phyloP scores from a whole-genome alignment of 2,113 vertebrate species.

The Oreocharis arfaki region DNA sequence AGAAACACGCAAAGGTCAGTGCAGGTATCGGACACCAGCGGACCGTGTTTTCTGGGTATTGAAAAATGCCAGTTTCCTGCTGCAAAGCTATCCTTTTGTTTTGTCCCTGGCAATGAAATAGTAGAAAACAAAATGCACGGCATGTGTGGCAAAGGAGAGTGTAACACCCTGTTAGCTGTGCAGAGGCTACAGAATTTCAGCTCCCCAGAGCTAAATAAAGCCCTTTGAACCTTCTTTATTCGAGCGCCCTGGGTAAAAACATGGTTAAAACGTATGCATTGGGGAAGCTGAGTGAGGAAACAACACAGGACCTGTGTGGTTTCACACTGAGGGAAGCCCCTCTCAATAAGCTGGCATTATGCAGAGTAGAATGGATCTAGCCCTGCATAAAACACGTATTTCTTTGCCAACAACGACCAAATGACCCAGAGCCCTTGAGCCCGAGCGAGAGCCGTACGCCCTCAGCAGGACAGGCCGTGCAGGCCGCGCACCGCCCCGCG shows the following conservation, averaged over 20 bases:
- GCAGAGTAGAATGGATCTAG: background rate
- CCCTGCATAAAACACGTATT: rapidly evolving
- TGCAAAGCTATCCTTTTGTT: background rate
- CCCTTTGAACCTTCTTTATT: background rate
- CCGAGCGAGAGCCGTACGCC: rapidly evolving
- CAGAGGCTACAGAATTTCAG: background rate
- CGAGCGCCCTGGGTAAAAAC: background rate
- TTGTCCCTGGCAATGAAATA: background rate
- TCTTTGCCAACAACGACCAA: rapidly evolving
- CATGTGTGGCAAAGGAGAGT: rapidly evolving
- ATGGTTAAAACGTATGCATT: rapidly evolving
- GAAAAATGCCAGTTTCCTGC: background rate
- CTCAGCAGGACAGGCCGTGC: background rate
- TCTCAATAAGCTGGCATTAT: rapidly evolving
- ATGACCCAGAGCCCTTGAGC: too few relatives aligned
- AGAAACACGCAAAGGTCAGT: rapidly evolving
- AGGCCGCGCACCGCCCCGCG: background rate
- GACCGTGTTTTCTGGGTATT: background rate
- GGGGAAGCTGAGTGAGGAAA: background rate
- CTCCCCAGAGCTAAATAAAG: background rate
- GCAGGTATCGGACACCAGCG: rapidly evolving
- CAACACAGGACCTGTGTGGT: background rate
- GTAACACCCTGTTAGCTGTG: background rate
- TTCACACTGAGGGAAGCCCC: background rate
- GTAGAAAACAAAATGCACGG: background rate